Percentiles rank a stretch among this genome's conserved stretches.
These are phyloP conservation scores for Tyria jacobaeae DNA, from an alignment of 2,888 invertebrate genomes.

Conservation along the genomic window DNA sequence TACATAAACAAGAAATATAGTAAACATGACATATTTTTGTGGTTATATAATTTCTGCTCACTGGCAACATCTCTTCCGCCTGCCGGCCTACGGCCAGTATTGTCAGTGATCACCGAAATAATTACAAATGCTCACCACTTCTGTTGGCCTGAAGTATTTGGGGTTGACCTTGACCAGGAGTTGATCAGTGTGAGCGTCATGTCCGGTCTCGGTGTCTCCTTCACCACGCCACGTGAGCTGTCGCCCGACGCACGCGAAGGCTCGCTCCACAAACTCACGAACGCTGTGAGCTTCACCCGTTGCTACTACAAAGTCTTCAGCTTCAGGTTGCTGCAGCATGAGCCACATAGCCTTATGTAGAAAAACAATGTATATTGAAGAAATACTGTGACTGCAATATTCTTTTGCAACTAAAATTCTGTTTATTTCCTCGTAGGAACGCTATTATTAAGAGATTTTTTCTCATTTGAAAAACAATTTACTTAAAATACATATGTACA, in stretches of 20 bases:
- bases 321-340: slow-evolving; percentile 96
- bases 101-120: too few species aligned
- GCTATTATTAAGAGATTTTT: too few species aligned
- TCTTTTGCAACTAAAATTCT: not conserved
- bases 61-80: too few species aligned
- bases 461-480: too few species aligned
- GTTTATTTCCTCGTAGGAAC: too few species aligned
- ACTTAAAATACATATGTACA: too few species aligned
- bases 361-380: slow-evolving; percentile 1
- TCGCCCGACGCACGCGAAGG: slow-evolving; percentile 94
- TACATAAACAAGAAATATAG: too few species aligned
- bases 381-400: too few species aligned
- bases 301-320: slow-evolving; percentile 99
- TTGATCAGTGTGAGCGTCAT: slow-evolving; percentile 89
- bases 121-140: slow-evolving; percentile 96
- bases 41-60: too few species aligned
- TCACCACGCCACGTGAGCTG: slow-evolving; percentile 92
- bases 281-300: slow-evolving; percentile 98
- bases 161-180: slow-evolving; percentile 96
- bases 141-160: slow-evolving; percentile 98
- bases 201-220: slow-evolving; percentile 92
- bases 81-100: too few species aligned
- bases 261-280: slow-evolving; percentile 96
- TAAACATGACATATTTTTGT: too few species aligned
- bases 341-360: slow-evolving; percentile 97